Percentiles rank a stretch among this genome's conserved stretches.
Evolutionary conservation across 2,113 vertebrate species (phyloP).

Genomic region (Scopus umbretta): DNA sequence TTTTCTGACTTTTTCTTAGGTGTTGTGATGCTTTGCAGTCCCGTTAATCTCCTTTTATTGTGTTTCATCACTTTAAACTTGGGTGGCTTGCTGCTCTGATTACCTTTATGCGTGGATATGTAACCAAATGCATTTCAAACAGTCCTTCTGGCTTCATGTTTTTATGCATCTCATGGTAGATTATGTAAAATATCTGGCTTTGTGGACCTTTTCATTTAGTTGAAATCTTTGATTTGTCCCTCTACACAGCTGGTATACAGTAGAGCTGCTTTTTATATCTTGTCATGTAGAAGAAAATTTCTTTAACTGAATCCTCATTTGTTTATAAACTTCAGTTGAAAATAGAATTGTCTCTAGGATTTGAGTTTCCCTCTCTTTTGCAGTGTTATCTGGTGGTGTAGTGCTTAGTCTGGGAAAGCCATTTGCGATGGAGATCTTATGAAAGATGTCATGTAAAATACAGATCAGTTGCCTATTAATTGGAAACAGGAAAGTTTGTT

Average conservation of each 20-base stretch:
- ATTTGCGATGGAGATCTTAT: background rate
- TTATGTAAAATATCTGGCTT: background rate
- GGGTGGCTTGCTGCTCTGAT: background rate
- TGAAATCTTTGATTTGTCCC: background rate
- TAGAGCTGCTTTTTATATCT: background rate
- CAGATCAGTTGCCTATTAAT: background rate
- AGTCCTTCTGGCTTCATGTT: background rate
- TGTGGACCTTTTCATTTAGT: background rate
- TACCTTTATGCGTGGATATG: background rate
- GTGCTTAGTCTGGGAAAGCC: background rate
- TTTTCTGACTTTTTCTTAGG: background rate
- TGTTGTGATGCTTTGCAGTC: background rate
- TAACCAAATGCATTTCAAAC: background rate
- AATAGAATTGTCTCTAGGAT: background rate
- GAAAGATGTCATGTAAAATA: background rate
- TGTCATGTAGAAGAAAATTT: background rate
- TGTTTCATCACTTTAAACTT: background rate
- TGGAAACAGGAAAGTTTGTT: background rate
- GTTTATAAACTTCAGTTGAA: background rate
- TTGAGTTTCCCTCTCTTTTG: background rate
- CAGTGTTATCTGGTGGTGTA: background rate
- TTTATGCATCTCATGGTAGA: background rate
- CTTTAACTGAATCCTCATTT: background rate
- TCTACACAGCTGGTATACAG: background rate
- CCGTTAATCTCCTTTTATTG: background rate